Base-by-base conservation (phyloP, 2,113 vertebrate species). In the Dascyllus trimaculatus region DNA sequence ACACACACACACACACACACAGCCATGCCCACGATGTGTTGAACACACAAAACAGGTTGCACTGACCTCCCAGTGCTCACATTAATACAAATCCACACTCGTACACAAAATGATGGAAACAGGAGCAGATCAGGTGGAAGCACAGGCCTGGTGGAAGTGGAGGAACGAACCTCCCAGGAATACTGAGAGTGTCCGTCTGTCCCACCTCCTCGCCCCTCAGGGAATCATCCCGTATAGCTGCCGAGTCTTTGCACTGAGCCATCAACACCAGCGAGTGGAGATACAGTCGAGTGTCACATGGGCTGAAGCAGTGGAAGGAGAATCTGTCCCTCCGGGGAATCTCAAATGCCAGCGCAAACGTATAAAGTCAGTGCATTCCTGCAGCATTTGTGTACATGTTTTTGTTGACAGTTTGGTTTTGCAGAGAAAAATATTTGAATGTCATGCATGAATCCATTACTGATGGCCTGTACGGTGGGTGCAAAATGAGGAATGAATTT, bases 261-360 rank as follows among this genome's bases (percentile, higher is more conserved):
- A 15, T 58, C 64, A 71, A 35, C 66, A 45, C 22, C 10, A 21
- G 49, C 18, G 26, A 57, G 54, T 19, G 0, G n/a, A 66, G 58
- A 67, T 40, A 35, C 48, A 22, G 22, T 54, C 0, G 0, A 48
- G 66, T 54, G 61, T 52, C 69, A 54, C 3, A 35, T 8, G 48
- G 19, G 9, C 13, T 26, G 63, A 75, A 60, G 32, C 48, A 21
- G 54, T 32, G 65, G 40, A 80, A 65, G 45, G 60, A 53, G 46
- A 78, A 69, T 51, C 46, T 14, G 69, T 78, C 65, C 29, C 87
- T 56, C 8, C 7, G 40, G 67, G 57, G 26, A 5, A 6, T 64
- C 14, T 24, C 32, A 65, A 49, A 75, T 32, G 26, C 32, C 25
- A 26, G 9, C 1, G 21, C 4, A 26, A 13, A 66, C 24, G 60